These are phyloP conservation scores for Sarcophilus harrisii DNA, from an alignment of 2,797 vertebrate genomes.

Conservation along the genomic window DNA sequence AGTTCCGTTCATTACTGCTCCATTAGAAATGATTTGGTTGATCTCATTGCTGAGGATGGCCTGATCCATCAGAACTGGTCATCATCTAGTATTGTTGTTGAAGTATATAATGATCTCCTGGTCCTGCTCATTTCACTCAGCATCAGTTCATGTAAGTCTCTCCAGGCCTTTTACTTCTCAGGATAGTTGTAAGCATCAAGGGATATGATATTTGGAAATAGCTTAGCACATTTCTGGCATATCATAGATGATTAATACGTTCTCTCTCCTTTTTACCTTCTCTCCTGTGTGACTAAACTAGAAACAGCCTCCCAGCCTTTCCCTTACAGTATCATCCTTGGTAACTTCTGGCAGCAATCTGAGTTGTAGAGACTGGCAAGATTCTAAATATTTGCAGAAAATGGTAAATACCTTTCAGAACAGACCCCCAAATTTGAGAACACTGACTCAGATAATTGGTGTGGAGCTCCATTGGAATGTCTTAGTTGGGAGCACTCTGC, in stretches of 20 bases:
- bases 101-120: no score
- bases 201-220: neutral
- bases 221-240: neutral
- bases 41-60: no score
- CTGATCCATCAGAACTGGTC: no score
- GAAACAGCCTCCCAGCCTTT: neutral
- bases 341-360: neutral
- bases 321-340: neutral
- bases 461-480: neutral
- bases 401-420: neutral
- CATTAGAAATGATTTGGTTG: no score
- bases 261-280: neutral
- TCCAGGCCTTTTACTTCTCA: no score
- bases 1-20: no score
- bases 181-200: neutral
- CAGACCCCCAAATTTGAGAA: neutral
- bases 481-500: neutral
- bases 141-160: no score
- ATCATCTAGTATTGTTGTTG: no score
- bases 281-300: neutral
- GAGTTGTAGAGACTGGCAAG: neutral
- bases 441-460: neutral
- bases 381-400: neutral
- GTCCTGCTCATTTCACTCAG: no score
- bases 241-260: neutral